These are phyloP conservation scores for Megaustenia siamemsis DNA, from an alignment of 2,888 invertebrate species.

Conservation along the genomic window DNA sequence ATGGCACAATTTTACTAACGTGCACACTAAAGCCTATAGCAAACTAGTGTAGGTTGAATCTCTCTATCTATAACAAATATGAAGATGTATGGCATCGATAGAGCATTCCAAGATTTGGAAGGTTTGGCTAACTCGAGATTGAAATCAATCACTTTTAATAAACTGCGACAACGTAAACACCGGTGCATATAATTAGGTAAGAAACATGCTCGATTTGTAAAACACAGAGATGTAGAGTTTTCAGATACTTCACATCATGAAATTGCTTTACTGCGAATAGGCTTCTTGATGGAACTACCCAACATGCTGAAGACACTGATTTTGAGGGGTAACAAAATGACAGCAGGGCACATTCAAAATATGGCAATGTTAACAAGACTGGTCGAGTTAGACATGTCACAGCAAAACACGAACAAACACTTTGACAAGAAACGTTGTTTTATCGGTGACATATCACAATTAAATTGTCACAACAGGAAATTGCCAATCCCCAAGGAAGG, in stretches of 20 bases:
- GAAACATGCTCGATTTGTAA: constrained; percentile 6
- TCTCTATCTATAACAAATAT: background rate
- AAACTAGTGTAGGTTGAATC: background rate
- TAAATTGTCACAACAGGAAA: background rate
- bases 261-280: background rate
- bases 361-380: background rate
- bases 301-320: constrained; percentile 1
- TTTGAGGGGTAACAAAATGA: constrained; percentile 9
- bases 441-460: no score
- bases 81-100: constrained; percentile 1
- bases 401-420: background rate
- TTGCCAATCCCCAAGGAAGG: background rate
- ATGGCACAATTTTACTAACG: background rate
- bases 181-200: background rate
- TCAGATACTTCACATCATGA: constrained; percentile 4
- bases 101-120: constrained; percentile 15
- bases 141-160: constrained; percentile 2
- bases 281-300: constrained; percentile 15
- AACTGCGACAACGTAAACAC: background rate
- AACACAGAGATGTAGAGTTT: background rate
- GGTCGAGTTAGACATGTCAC: background rate
- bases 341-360: background rate
- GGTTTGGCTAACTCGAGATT: background rate
- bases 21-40: background rate
- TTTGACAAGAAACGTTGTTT: background rate